A percentile compares a stretch with the other conserved stretches of the same genome.
Evolutionary conservation across 2,888 invertebrate genomes (phyloP).

Genomic region (Netelia melanura): DNA sequence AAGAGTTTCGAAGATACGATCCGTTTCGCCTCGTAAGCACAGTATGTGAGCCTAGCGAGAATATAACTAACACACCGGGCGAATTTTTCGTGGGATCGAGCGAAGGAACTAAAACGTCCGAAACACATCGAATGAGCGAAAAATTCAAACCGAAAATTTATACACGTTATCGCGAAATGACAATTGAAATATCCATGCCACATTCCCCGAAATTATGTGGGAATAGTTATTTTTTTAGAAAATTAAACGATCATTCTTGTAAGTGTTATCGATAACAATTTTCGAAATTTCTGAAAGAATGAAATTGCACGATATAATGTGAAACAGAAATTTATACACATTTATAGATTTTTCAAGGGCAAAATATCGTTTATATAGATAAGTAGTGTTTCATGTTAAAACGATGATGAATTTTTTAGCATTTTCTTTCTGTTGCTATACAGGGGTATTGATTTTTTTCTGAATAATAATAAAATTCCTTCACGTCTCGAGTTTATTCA

Average conservation of each 20-base stretch:
- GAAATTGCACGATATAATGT: too few species aligned
- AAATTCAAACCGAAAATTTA: conserved; percentile 50
- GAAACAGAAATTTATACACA: too few species aligned
- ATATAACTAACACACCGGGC: conserved; percentile 32
- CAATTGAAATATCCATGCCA: conserved; percentile 36
- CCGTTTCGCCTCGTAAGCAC: conserved; percentile 47
- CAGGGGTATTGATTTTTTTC: too few species aligned
- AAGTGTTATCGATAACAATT: background rate
- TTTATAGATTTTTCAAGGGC: too few species aligned
- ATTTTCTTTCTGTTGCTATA: too few species aligned
- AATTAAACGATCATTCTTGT: background rate
- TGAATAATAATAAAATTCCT: too few species aligned
- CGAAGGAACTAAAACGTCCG: conserved; percentile 22
- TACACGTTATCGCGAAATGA: background rate
- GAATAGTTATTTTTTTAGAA: background rate
- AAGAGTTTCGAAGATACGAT: conserved; percentile 51
- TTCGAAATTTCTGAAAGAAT: too few species aligned
- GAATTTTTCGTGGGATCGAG: conserved; percentile 29
- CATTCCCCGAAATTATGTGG: conserved; percentile 14
- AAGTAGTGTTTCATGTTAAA: too few species aligned
- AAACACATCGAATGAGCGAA: conserved; percentile 26
- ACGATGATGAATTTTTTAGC: too few species aligned
- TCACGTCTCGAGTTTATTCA: too few species aligned
- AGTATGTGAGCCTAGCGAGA: background rate
- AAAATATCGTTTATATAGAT: too few species aligned